These are phyloP conservation scores for Scytalopus superciliaris DNA, from an alignment of 2,113 vertebrate species.

Conservation along the genomic window DNA sequence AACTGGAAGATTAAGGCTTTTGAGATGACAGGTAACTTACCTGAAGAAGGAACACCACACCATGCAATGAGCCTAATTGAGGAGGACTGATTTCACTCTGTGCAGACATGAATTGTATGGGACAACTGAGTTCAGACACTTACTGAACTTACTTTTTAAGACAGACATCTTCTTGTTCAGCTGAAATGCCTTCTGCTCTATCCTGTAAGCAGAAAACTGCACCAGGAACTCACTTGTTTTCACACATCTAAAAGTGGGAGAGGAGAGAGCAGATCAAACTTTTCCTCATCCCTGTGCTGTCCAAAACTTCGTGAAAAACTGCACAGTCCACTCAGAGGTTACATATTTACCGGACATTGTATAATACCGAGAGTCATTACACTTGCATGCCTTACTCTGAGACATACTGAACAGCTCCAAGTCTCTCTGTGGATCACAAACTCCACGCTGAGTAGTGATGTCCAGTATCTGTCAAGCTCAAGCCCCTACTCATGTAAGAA, in stretches of 20 bases:
- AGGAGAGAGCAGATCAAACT: not conserved
- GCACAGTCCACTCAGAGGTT: not conserved
- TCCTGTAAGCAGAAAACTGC: not conserved
- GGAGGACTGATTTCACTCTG: not conserved
- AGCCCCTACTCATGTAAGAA: not conserved
- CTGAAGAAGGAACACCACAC: not conserved
- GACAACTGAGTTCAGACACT: not conserved
- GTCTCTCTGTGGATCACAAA: not conserved
- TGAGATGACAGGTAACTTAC: not conserved
- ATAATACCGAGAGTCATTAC: not conserved
- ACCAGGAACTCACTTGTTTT: not conserved
- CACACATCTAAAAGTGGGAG: not conserved
- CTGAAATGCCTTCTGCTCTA: not conserved
- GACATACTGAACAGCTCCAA: not conserved
- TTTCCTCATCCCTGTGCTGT: not conserved
- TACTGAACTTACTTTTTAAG: not conserved
- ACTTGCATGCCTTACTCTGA: not conserved
- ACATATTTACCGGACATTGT: not conserved
- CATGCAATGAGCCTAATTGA: not conserved
- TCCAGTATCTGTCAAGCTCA: not conserved
- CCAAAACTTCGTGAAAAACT: not conserved
- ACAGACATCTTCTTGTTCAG: not conserved
- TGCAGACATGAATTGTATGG: not conserved
- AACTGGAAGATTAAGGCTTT: not conserved
- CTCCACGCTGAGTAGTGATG: not conserved